Evolutionary conservation across 2,113 vertebrate species (phyloP), one percentile per base, ranked within the genome.

Genomic region (Trinectes maculatus): DNA sequence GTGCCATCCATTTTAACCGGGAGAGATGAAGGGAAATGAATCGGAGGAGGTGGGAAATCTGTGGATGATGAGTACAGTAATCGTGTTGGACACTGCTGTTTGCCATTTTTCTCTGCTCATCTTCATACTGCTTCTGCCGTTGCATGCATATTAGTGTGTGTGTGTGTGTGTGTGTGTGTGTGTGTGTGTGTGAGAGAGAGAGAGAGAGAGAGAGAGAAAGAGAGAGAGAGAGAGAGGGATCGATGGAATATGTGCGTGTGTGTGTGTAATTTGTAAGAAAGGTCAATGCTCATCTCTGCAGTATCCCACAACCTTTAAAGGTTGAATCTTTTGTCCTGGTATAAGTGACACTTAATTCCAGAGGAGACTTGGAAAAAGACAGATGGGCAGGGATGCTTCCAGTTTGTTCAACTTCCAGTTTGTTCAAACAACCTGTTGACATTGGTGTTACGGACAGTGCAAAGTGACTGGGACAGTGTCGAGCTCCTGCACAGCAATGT

Each of bases 301-400:
- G 83, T 74, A 84, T 82, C 85, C 75, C 64, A 52, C 54, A 80
- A 92, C 78, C 89, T 92, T 93, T 89, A 94, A 93, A 92, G 90
- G 88, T 90, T 92, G 82, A 43, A 79, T 81, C 83, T 74, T 85
- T 77, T 91, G 89, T 90, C 86, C 86, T 67, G 57, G 11, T 72
- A 71, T 89, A 85, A 91, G 89, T 68, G 86, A 74, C 75, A 75
- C 85, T 86, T 85, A 64, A 83, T 64, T 70, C 57, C 57, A 58
- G 18, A 31, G 75, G 40, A 43, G 40, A 34, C 47, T 54, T 18
- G 40, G 64, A 73, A 57, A 60, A 57, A 76, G 67, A 72, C 44
- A 26, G 51, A 72, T n/a, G n/a, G n/a, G n/a, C n/a, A n/a, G n/a
- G n/a, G n/a, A n/a, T n/a, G n/a, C n/a, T n/a, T n/a, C n/a, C n/a